Conservation (phyloP, 2,113 vertebrate genomes). For the Python bivittatus region DNA sequence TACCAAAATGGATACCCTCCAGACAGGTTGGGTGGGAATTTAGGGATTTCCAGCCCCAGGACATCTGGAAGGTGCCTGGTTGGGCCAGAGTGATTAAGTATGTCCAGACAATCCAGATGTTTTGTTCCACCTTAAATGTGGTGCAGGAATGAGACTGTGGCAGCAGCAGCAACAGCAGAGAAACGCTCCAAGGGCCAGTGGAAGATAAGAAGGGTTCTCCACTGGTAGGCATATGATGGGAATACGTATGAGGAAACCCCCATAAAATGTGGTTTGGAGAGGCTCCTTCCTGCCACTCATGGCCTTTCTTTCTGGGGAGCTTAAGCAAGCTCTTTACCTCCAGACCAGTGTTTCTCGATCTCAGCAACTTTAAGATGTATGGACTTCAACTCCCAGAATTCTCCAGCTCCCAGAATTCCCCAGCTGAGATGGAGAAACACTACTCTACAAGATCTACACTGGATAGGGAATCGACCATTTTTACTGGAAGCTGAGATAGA, state of each 20-base stretch:
- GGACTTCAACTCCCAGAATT: neutral
- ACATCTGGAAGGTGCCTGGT: too few species aligned
- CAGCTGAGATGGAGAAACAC: neutral
- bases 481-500: neutral
- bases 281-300: neutral
- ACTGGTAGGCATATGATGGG: neutral
- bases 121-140: conserved; percentile 64
- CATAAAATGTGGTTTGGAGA: neutral
- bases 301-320: neutral
- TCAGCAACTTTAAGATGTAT: neutral
- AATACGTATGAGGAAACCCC: neutral
- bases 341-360: neutral
- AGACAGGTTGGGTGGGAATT: too few species aligned
- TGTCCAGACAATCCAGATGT: neutral
- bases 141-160: conserved; percentile 12
- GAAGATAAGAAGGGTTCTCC: neutral
- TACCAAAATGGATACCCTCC: too few species aligned
- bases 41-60: too few species aligned
- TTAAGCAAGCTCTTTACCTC: neutral
- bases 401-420: neutral
- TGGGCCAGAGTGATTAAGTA: neutral
- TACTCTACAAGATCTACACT: neutral
- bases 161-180: neutral
- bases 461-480: neutral
- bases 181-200: neutral